Conservation (phyloP, 30 jellyfish, hydroid and myxozoan species). For the Calvadosia cruxmelitensis region DNA sequence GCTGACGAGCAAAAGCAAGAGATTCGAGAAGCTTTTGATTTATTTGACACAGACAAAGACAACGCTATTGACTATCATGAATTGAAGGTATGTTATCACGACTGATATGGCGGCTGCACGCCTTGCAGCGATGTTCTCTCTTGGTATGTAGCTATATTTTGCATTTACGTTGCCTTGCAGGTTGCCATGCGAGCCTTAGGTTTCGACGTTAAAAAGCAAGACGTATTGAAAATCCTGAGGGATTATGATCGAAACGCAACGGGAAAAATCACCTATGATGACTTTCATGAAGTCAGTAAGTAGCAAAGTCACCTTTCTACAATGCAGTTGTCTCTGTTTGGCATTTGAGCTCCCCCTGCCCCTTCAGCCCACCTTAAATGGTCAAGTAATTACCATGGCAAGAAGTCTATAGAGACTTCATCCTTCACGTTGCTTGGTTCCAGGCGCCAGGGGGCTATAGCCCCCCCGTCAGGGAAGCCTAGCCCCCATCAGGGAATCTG, state of each 20-base stretch:
- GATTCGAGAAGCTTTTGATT: slow-evolving; percentile 86
- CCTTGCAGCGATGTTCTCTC: background rate
- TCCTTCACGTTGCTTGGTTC: no score
- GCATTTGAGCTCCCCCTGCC: no score
- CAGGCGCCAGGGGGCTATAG: no score
- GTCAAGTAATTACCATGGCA: no score
- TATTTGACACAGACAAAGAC: slow-evolving; percentile 94
- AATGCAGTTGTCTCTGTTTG: no score
- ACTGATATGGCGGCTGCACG: background rate
- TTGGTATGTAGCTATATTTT: background rate
- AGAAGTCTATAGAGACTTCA: no score
- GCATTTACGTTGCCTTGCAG: slow-evolving; percentile 16
- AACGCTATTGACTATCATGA: slow-evolving; percentile 95
- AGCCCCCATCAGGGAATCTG: no score
- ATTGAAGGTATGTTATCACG: slow-evolving; percentile 82
- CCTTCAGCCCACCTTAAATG: no score
- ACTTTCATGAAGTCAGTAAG: slow-evolving; percentile 97
- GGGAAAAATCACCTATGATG: slow-evolving; percentile 82
- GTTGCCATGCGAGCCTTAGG: slow-evolving; percentile 99
- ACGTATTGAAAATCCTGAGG: slow-evolving; percentile 69
- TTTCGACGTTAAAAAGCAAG: slow-evolving; percentile 89
- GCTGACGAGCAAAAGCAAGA: slow-evolving; percentile 92
- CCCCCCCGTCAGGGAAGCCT: no score
- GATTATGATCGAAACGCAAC: slow-evolving; percentile 91
- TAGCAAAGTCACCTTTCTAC: no score